Evolutionary conservation across 2,888 invertebrate genomes (phyloP).

Genomic region (Linnaemya vulpina): DNA sequence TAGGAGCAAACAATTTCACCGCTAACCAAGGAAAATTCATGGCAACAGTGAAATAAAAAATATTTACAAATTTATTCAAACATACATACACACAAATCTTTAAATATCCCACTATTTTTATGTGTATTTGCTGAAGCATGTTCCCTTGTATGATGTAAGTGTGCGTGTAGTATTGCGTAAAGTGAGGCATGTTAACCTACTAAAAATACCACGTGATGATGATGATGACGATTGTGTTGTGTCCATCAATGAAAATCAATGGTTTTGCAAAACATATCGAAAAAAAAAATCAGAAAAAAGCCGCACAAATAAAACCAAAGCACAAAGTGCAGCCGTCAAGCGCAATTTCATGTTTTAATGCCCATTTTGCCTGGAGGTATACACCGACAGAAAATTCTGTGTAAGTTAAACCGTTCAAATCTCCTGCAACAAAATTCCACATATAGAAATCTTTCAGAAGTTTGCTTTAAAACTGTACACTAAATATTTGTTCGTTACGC

Average conservation of each 20-base stretch:
- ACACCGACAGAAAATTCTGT: slow-evolving; percentile 33
- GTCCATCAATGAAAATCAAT: slow-evolving; percentile 60
- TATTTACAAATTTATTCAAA: slow-evolving; percentile 7
- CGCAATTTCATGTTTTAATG: slow-evolving; percentile 43
- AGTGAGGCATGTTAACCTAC: slow-evolving; percentile 18
- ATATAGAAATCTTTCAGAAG: neutral
- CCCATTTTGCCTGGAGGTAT: slow-evolving; percentile 30
- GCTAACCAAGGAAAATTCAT: slow-evolving; percentile 13
- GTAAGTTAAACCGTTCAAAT: slow-evolving; percentile 12
- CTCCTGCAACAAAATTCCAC: neutral
- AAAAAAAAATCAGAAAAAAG: neutral
- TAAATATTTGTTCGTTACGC: neutral
- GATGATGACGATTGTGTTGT: slow-evolving; percentile 37
- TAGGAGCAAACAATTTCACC: slow-evolving; percentile 20
- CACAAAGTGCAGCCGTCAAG: slow-evolving; percentile 21
- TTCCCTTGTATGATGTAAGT: neutral
- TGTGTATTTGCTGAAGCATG: neutral
- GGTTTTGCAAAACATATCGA: slow-evolving; percentile 40
- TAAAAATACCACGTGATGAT: slow-evolving; percentile 54
- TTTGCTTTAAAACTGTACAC: neutral
- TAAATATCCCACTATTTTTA: neutral
- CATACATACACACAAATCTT: neutral
- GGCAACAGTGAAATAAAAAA: slow-evolving; percentile 4
- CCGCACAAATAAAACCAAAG: slow-evolving; percentile 42
- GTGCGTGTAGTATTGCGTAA: neutral